Percentiles rank a stretch among this genome's conserved stretches.
These are phyloP conservation scores for Herpailurus yagouaroundi DNA, from an alignment of 2,113 vertebrate species.

Conservation along the genomic window DNA sequence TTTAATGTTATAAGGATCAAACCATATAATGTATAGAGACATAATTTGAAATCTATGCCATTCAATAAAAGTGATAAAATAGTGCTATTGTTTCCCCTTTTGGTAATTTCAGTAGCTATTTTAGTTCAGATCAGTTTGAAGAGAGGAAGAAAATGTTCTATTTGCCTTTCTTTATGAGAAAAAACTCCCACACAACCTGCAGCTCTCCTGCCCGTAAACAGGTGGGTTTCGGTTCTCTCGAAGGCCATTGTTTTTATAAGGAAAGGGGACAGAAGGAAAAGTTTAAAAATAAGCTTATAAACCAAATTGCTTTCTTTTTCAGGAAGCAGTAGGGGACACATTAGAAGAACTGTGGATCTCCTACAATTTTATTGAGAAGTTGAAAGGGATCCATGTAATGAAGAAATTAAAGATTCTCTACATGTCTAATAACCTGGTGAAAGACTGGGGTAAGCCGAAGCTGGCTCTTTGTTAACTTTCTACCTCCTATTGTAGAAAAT, in stretches of 20 bases:
- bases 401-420: conserved; percentile 96
- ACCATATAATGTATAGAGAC: conserved; percentile 9
- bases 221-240: neutral
- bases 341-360: conserved; percentile 98
- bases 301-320: conserved; percentile 74
- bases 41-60: conserved; percentile 9
- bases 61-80: conserved; percentile 19
- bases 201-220: neutral
- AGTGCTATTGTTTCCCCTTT: neutral
- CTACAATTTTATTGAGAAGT: conserved; percentile 97
- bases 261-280: neutral
- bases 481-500: neutral
- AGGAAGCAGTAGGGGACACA: conserved; percentile 96
- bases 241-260: conserved; percentile 31
- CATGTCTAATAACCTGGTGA: conserved; percentile 98
- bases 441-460: conserved; percentile 94
- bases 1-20: conserved; percentile 31
- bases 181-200: neutral
- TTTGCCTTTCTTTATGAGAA: neutral
- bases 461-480: neutral
- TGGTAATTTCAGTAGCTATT: conserved; percentile 49
- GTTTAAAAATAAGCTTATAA: neutral
- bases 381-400: conserved; percentile 95
- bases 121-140: conserved; percentile 27
- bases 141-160: conserved; percentile 27